Evolutionary conservation across 2,113 vertebrate species (phyloP).

Genomic region (Lethenteron camtschaticum): DNA sequence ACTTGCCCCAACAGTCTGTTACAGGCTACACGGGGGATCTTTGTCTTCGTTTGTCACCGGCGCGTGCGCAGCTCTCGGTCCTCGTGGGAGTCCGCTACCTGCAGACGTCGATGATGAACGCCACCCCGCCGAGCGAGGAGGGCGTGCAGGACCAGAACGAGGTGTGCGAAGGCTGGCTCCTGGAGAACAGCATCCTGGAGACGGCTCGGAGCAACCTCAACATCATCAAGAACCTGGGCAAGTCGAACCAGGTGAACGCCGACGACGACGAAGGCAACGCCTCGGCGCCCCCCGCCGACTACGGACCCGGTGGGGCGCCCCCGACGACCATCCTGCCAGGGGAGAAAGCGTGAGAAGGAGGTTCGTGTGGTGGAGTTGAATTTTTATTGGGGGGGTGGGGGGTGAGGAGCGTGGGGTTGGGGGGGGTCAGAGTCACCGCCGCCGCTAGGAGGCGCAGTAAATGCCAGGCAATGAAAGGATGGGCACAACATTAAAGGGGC

Average conservation of each 20-base stretch:
- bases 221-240: conserved; percentile 43
- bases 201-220: conserved; percentile 35
- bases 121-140: conserved; percentile 33
- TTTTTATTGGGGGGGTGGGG: no score
- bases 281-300: no score
- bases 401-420: no score
- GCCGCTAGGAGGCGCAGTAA: no score
- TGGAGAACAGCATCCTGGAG: conserved; percentile 66
- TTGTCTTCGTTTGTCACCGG: conserved; percentile 42
- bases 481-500: no score
- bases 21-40: conserved; percentile 21
- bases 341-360: no score
- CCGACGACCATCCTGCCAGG: no score
- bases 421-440: no score
- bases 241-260: conserved; percentile 46
- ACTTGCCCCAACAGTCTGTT: conserved; percentile 7
- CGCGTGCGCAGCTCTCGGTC: conserved; percentile 57
- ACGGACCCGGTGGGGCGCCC: no score
- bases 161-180: conserved; percentile 70
- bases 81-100: conserved; percentile 53
- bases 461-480: no score
- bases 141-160: conserved; percentile 48
- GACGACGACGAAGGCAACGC: conserved; percentile 23
- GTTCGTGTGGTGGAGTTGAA: no score
- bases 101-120: conserved; percentile 51